Evolutionary conservation across 2,888 invertebrate species (phyloP).

Genomic region (Cheilosia soror): DNA sequence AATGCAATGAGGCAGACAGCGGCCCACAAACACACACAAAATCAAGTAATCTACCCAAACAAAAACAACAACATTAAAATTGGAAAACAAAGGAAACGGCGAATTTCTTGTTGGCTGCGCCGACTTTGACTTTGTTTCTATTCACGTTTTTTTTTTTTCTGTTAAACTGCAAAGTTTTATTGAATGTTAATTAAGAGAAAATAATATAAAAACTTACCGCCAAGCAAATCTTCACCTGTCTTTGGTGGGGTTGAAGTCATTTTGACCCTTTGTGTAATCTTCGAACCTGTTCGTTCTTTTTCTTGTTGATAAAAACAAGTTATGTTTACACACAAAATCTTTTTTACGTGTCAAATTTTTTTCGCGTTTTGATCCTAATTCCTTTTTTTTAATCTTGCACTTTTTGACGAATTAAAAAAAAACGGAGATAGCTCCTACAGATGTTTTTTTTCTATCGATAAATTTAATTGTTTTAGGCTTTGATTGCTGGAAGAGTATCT

Average conservation of each 20-base stretch:
- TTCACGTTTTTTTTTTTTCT: background rate
- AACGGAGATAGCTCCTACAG: slow-evolving; percentile 25
- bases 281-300: slow-evolving; percentile 43
- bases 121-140: background rate
- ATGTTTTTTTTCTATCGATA: slow-evolving; percentile 30
- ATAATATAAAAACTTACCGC: slow-evolving; percentile 81
- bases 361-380: background rate
- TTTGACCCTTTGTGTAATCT: slow-evolving; percentile 76
- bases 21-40: slow-evolving; percentile 17
- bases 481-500: background rate
- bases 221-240: slow-evolving; percentile 83
- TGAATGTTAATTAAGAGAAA: background rate
- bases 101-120: slow-evolving; percentile 6
- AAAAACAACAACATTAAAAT: slow-evolving; percentile 30
- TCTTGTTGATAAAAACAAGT: slow-evolving; percentile 50
- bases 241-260: slow-evolving; percentile 83
- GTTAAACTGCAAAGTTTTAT: background rate
- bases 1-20: slow-evolving; percentile 28
- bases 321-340: slow-evolving; percentile 46
- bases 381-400: slow-evolving; percentile 13
- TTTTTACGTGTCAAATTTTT: slow-evolving; percentile 1
- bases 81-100: slow-evolving; percentile 41
- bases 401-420: slow-evolving; percentile 24
- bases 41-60: background rate
- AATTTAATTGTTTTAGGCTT: background rate